Percentiles rank a stretch among this genome's conserved stretches.
Evolutionary conservation across 30 jellyfish, hydroid and myxozoan species (phyloP).

Genomic region (Aurelia aurita complex sp. Pacific): DNA sequence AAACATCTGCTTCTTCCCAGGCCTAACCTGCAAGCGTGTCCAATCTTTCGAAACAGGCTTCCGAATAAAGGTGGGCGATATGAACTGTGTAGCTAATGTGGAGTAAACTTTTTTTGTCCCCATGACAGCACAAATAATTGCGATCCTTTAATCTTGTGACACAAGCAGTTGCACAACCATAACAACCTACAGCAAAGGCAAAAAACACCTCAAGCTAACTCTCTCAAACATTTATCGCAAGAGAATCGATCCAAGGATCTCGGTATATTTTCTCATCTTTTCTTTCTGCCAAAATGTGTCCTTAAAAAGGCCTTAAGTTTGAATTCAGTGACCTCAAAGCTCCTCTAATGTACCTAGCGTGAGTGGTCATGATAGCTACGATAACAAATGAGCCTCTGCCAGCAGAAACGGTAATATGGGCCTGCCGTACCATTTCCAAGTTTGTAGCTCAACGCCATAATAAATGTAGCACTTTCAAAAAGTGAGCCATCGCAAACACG

Average conservation of each 20-base stretch:
- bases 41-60: no score
- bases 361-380: neutral
- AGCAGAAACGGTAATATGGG: slow-evolving; percentile 54
- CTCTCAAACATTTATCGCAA: neutral
- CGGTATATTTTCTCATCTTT: neutral
- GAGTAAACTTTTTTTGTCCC: no score
- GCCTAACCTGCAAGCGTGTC: no score
- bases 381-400: neutral
- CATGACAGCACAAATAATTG: no score
- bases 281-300: neutral
- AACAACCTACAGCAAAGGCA: no score
- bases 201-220: neutral
- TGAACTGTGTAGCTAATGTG: no score
- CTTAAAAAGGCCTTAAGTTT: neutral
- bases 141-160: no score
- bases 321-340: neutral
- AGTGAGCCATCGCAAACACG: no score
- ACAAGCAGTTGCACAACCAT: no score
- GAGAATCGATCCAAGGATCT: neutral
- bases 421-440: slow-evolving; percentile 58
- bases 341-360: neutral
- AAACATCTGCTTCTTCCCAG: no score
- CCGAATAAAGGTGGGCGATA: no score
- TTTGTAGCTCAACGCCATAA: neutral
- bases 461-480: neutral